These are phyloP conservation scores for Tringa solitaria DNA, from an alignment of 2,113 vertebrate genomes.

Conservation along the genomic window DNA sequence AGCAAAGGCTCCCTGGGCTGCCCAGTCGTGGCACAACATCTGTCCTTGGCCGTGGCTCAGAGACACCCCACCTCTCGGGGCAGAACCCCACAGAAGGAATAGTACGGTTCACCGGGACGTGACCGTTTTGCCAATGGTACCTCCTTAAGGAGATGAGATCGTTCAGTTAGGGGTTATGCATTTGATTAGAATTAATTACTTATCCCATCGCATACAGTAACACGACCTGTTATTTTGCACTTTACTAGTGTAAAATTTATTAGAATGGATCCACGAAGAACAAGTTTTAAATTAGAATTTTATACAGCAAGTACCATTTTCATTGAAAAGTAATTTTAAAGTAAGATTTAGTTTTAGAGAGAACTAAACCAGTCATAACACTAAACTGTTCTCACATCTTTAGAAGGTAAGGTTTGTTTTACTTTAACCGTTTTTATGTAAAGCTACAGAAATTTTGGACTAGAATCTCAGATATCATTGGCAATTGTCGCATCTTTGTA, in stretches of 20 bases:
- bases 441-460: neutral
- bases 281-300: neutral
- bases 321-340: neutral
- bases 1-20: neutral
- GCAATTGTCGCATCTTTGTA: neutral
- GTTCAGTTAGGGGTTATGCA: neutral
- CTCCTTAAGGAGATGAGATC: neutral
- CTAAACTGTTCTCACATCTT: neutral
- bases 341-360: neutral
- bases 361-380: neutral
- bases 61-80: neutral
- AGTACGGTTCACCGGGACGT: neutral
- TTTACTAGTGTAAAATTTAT: neutral
- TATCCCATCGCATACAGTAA: neutral
- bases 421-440: neutral
- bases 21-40: neutral
- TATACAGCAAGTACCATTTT: neutral
- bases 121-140: neutral
- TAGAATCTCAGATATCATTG: neutral
- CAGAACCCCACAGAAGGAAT: neutral
- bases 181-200: neutral
- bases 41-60: neutral
- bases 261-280: neutral
- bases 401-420: neutral
- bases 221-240: neutral